Percentiles rank a stretch among this genome's conserved stretches.
Conservation (phyloP, 2,888 invertebrate species). For the Drosophila austrosaltans region DNA sequence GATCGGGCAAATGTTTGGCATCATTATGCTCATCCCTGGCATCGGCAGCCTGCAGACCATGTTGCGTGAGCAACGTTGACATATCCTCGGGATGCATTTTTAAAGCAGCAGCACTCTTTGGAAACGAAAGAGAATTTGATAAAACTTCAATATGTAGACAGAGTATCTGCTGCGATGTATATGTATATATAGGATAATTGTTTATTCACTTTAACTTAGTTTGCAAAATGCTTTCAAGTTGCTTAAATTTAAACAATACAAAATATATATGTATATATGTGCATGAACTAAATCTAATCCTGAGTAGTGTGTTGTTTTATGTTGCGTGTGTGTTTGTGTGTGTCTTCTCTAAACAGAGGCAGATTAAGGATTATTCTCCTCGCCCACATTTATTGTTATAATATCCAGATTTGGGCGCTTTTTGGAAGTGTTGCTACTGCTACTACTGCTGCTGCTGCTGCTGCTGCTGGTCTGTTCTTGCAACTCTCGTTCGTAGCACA, state of each 20-base stretch:
- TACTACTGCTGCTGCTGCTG: constrained; percentile 24
- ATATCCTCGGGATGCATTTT: constrained; percentile 86
- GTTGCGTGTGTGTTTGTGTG: constrained; percentile 20
- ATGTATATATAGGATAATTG: constrained; percentile 24
- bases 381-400: constrained; percentile 81
- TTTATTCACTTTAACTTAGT: constrained; percentile 33
- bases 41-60: constrained; percentile 84
- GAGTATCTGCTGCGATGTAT: not conserved
- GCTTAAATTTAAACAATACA: constrained; percentile 49
- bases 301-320: constrained; percentile 51
- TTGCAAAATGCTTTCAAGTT: constrained; percentile 62
- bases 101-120: constrained; percentile 75
- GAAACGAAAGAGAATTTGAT: not conserved
- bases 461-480: constrained; percentile 59
- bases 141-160: not conserved
- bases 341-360: constrained; percentile 9
- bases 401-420: constrained; percentile 63
- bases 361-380: constrained; percentile 60
- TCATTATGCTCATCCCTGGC: constrained; percentile 86
- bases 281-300: constrained; percentile 61
- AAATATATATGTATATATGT: constrained; percentile 16
- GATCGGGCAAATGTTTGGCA: constrained; percentile 86
- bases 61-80: constrained; percentile 87
- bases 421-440: constrained; percentile 1
- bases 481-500: constrained; percentile 86